These are phyloP conservation scores for Tragelaphus buxtoni DNA, from an alignment of 2,113 vertebrate species.

Conservation along the genomic window DNA sequence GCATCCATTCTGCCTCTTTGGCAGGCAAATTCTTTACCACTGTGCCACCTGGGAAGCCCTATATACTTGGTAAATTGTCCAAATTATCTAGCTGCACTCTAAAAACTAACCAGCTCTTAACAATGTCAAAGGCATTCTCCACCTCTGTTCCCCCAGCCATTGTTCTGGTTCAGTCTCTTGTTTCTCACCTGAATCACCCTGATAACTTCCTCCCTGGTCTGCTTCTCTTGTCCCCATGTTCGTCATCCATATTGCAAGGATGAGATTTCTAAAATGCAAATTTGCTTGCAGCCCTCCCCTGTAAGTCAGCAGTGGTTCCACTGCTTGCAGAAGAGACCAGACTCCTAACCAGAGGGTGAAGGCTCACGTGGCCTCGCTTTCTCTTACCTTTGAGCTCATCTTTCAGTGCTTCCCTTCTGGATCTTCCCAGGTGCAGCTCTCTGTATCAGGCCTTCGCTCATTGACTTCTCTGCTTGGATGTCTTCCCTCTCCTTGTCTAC, in stretches of 20 bases:
- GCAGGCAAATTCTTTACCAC: not conserved
- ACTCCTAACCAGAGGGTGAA: accelerated
- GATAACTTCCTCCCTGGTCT: not conserved
- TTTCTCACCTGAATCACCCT: not conserved
- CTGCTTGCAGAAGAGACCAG: not conserved
- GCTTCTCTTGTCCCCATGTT: not conserved
- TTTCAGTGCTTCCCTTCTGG: not conserved
- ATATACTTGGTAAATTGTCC: not conserved
- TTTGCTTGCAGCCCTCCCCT: not conserved
- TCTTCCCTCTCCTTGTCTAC: not conserved
- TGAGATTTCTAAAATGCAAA: not conserved
- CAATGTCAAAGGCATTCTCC: not conserved
- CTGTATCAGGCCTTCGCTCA: not conserved
- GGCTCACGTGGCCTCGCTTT: not conserved
- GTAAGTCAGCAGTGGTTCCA: not conserved
- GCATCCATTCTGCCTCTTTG: not conserved
- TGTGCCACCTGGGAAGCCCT: not conserved
- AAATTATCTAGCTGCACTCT: not conserved
- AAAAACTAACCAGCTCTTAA: not conserved
- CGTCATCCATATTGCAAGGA: not conserved
- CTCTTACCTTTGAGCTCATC: not conserved
- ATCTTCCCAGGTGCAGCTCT: not conserved
- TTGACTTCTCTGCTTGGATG: not conserved
- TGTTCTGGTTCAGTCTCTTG: not conserved
- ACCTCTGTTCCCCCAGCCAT: not conserved